Evolutionary conservation across 2,888 invertebrate species (phyloP).

Genomic region (Dexiosoma caninum): DNA sequence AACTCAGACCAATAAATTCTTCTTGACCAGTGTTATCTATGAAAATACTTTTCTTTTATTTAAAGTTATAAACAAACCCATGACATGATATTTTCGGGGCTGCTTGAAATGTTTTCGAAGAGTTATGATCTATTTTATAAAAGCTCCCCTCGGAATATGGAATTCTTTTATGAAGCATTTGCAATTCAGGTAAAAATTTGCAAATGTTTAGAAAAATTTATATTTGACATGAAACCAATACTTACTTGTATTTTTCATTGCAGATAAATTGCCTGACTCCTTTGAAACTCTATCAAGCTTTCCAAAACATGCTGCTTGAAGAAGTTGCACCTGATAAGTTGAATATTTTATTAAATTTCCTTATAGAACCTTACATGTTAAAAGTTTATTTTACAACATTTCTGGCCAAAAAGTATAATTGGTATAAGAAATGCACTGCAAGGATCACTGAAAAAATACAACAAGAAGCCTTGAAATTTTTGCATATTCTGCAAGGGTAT

Average conservation of each 20-base stretch:
- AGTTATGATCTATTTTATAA: slow-evolving; percentile 58
- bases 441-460: slow-evolving; percentile 40
- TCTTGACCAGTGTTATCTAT: too few relatives aligned
- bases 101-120: slow-evolving; percentile 37
- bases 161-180: slow-evolving; percentile 57
- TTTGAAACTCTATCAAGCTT: slow-evolving; percentile 16
- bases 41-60: not conserved
- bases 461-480: slow-evolving; percentile 47
- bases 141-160: not conserved
- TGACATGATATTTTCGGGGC: slow-evolving; percentile 29
- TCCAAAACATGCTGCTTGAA: slow-evolving; percentile 26
- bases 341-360: slow-evolving; percentile 35
- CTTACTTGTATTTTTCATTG: not conserved
- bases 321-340: not conserved
- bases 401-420: slow-evolving; percentile 20
- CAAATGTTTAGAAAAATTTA: too few relatives aligned
- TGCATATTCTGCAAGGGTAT: slow-evolving; percentile 59
- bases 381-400: slow-evolving; percentile 39
- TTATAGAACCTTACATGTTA: slow-evolving; percentile 40
- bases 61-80: slow-evolving; percentile 55
- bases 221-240: too few relatives aligned
- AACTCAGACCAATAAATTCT: too few relatives aligned
- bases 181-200: slow-evolving; percentile 38
- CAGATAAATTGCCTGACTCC: slow-evolving; percentile 29
- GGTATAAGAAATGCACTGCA: slow-evolving; percentile 3